A percentile compares a stretch with the other conserved stretches of the same genome.
These are phyloP conservation scores for Eurytoma adleriae DNA, from an alignment of 2,888 invertebrate species.

Conservation along the genomic window DNA sequence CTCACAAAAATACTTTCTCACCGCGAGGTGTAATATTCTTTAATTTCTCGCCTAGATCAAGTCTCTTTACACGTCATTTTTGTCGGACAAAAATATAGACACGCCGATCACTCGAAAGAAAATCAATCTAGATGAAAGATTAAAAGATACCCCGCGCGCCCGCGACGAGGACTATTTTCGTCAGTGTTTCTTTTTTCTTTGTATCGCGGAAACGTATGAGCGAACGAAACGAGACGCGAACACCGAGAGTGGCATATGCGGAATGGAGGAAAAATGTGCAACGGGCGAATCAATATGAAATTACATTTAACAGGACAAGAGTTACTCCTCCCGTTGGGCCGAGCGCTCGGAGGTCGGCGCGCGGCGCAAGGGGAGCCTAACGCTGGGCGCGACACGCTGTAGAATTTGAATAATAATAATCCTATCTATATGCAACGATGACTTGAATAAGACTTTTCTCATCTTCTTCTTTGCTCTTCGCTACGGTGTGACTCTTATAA, in stretches of 20 bases:
- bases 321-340: conserved; percentile 16
- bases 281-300: conserved; percentile 1
- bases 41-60: conserved; percentile 41
- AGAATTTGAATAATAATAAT: conserved; percentile 38
- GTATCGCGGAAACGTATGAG: background rate
- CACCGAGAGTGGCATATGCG: background rate
- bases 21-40: conserved; percentile 35
- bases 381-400: conserved; percentile 24
- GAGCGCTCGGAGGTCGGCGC: background rate
- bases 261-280: conserved; percentile 6
- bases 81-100: conserved; percentile 9
- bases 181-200: conserved; percentile 3
- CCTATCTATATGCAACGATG: conserved; percentile 42
- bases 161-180: conserved; percentile 34
- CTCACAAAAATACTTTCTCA: conserved; percentile 54
- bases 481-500: conserved; percentile 28
- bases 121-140: conserved; percentile 47
- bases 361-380: conserved; percentile 26
- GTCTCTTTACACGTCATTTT: conserved; percentile 15
- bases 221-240: background rate
- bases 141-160: conserved; percentile 23
- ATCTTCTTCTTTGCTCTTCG: background rate
- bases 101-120: conserved; percentile 22
- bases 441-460: conserved; percentile 13
- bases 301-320: conserved; percentile 29